A percentile compares a stretch with the other conserved stretches of the same genome.
phyloP scores from a whole-genome alignment of 2,797 vertebrate genomes.

The Diceros bicornis region DNA sequence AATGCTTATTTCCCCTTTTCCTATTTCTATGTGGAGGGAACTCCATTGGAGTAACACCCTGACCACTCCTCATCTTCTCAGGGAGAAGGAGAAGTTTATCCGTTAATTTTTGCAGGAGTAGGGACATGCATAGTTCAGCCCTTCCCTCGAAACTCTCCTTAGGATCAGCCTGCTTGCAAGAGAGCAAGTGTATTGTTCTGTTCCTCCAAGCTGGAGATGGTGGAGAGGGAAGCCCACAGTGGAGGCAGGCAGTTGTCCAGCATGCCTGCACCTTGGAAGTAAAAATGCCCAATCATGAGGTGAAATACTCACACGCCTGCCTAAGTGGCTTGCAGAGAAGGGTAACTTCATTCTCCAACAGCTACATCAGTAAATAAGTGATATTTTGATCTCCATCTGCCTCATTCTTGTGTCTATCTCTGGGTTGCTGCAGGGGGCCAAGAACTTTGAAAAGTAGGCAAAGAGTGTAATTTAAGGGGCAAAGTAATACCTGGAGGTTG shows the following conservation, averaged over 20 bases:
- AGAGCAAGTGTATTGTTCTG: background rate
- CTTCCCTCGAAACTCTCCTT: background rate
- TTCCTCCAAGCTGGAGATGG: background rate
- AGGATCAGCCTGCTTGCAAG: background rate
- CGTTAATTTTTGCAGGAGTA: background rate
- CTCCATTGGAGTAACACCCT: background rate
- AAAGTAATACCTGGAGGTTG: background rate
- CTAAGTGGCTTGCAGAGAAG: background rate
- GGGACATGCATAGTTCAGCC: background rate
- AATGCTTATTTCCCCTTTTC: background rate
- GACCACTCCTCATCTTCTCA: background rate
- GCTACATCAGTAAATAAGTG: background rate
- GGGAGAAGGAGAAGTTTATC: background rate
- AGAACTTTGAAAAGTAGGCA: background rate
- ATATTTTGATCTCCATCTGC: background rate
- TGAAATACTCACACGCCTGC: background rate
- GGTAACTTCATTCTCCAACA: background rate
- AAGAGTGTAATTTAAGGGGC: background rate
- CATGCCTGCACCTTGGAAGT: background rate
- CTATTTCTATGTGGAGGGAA: background rate
- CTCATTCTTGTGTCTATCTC: background rate
- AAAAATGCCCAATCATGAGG: background rate
- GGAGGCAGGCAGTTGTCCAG: background rate
- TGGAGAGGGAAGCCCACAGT: background rate
- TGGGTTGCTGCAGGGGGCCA: background rate